Evolutionary conservation across 2,113 vertebrate genomes (phyloP).

Genomic region (Leucopsar rothschildi): DNA sequence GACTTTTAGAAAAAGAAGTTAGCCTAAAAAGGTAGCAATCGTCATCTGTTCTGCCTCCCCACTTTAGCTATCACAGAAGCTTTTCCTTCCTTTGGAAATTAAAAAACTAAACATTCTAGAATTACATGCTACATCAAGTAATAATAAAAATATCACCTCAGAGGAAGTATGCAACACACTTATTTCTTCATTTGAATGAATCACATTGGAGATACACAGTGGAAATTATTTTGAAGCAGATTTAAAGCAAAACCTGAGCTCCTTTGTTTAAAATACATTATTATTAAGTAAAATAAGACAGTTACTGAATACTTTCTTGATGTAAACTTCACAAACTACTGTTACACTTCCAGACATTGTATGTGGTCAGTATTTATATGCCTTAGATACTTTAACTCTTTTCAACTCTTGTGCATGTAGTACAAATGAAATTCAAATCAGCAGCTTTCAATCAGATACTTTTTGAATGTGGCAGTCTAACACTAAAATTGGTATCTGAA

Average conservation of each 20-base stretch:
- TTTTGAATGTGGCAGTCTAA: neutral
- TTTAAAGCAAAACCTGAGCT: neutral
- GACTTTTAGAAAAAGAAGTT: neutral
- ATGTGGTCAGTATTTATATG: neutral
- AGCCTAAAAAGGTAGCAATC: neutral
- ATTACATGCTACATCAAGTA: neutral
- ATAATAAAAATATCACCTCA: slow-evolving; percentile 10
- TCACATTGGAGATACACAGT: neutral
- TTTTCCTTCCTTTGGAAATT: slow-evolving; percentile 6
- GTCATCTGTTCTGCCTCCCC: neutral
- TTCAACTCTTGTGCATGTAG: neutral
- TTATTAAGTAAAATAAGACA: neutral
- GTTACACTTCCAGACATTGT: neutral
- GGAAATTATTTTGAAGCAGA: neutral
- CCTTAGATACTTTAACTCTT: neutral
- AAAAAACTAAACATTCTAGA: neutral
- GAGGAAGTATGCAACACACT: neutral
- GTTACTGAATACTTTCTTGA: neutral
- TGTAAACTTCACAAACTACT: neutral
- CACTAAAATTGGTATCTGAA: neutral
- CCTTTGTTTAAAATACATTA: neutral
- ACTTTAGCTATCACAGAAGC: neutral
- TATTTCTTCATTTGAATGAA: neutral
- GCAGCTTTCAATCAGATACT: neutral
- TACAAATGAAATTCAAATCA: neutral